Base-by-base conservation (phyloP, 2,113 vertebrate species). In the Arothron firmamentum region DNA sequence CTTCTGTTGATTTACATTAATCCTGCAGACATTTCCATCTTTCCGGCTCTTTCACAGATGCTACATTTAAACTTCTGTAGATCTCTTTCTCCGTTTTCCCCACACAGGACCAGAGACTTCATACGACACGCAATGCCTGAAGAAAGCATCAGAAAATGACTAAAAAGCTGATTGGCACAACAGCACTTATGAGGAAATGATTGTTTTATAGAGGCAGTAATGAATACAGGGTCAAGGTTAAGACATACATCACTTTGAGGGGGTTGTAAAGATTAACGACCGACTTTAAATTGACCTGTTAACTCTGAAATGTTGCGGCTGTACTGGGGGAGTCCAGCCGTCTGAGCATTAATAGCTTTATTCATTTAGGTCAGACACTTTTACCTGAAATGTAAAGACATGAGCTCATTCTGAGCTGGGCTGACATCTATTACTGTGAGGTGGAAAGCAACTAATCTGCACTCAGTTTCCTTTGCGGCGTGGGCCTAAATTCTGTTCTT, bases 1-100 rank as follows among this genome's bases (percentile, higher is more conserved):
- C 60, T 61, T 80, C 78, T 83, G 75, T 88, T 87, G 85, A 82
- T 89, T 87, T 90, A 88, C 87, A 88, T 91, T 85, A 92, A 89
- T 90, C 87, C 76, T 75, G 63, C 67, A 78, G 71, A 79, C 69
- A 46, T 82, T 85, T 72, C 75, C 71, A 75, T 80, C 78, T 76
- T 61, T 77, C 57, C 52, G 69, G 70, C 72, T 79, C 67, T 65
- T 79, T 65, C 64, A 67, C 71, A 82, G 75, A 81, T 21, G 59
- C 70, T 77, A 72, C 75, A 80, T 74, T 63, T 79, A 67, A 79
- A 85, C 69, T 47, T 8, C 15, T 20, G 59, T 66, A 66, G 56
- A 78, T 84, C 79, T 80, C 60, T 68, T 77, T 74, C 25, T 28
- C 25, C 1, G 25, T 28, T 28, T 58, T 75, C 21, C 19, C 20